Evolutionary conservation across 2,113 vertebrate genomes (phyloP), one percentile per base, ranked within the genome.

Genomic region (Pitta sordida): DNA sequence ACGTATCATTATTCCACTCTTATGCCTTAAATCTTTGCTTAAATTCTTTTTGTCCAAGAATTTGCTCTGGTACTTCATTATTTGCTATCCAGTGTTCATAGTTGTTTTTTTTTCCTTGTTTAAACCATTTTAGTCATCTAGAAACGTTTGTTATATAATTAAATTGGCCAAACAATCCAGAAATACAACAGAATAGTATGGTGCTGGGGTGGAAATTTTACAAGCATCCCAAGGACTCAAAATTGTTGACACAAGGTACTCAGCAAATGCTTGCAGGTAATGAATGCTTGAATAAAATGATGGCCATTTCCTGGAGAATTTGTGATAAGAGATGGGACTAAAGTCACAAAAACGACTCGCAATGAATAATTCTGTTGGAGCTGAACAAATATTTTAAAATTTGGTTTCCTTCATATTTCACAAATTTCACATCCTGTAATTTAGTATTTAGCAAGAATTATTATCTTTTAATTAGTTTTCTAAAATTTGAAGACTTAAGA

Each of bases 241-340:
- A 83, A 75, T 58, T 90, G 26, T 88, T 95, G 67, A 85, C 82
- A 91, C 70, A 70, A 96, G 88, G 73, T 92, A 71, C 79, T 95
- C 75, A 91, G 62, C 51, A 94, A 91, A 62, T 69, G 73, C 34
- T 76, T 73, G 53, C n/a, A 88, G 75, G 75, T 94, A 87, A 89
- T 85, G 82, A 91, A 83, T 90, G 59, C 96, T 95, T 92, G 75
- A 79, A 88, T 79, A 94, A 93, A 83, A 73, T 83, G 24, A 44
- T 76, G 34, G 41, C 58, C 39, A 90, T 15, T 91, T 94, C n/a
- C 34, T 34, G 41, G 32, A 79, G 62, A 90, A 53, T 29, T 56
- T 82, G 32, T 52, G 87, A 62, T 90, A 46, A 60, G 51, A 83
- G 51, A 76, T 21, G 21, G 16, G 10, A 34, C 36, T 84, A 56